These are phyloP conservation scores for Empis livida DNA, from an alignment of 2,888 invertebrate species.

Conservation along the genomic window DNA sequence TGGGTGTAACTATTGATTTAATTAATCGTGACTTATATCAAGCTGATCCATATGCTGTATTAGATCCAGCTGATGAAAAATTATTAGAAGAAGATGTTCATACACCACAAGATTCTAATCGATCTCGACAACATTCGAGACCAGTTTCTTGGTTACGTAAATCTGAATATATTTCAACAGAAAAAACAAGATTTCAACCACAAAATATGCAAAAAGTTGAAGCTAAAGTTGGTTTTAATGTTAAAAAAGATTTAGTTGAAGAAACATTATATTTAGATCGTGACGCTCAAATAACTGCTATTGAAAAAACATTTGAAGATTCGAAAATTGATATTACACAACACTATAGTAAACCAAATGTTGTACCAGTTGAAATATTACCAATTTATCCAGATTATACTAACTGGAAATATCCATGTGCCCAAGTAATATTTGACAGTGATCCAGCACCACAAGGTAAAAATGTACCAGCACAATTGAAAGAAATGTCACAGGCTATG, in stretches of 20 bases:
- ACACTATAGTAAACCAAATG: constrained; percentile 94
- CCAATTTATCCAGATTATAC: constrained; percentile 92
- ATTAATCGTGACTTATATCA: constrained; percentile 92
- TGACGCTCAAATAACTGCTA: constrained; percentile 93
- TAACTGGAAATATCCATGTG: constrained; percentile 96
- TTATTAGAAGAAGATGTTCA: constrained; percentile 89
- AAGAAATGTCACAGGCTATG: constrained; percentile 99
- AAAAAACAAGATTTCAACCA: constrained; percentile 94
- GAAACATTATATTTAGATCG: constrained; percentile 93
- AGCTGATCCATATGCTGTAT: constrained; percentile 57
- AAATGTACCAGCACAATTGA: constrained; percentile 75
- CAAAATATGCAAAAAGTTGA: constrained; percentile 95
- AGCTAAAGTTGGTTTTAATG: constrained; percentile 97
- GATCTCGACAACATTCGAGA: constrained; percentile 89
- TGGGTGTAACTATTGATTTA: constrained; percentile 93
- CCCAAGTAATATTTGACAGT: constrained; percentile 95
- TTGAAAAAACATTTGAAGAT: constrained; percentile 93
- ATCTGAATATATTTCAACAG: constrained; percentile 98
- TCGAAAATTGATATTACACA: constrained; percentile 71
- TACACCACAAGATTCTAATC: constrained; percentile 76
- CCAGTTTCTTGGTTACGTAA: constrained; percentile 97
- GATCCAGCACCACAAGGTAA: constrained; percentile 90
- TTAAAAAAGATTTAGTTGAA: constrained; percentile 84
- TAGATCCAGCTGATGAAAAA: constrained; percentile 90
- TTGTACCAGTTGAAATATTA: constrained; percentile 77